Evolutionary conservation across 2,113 vertebrate genomes (phyloP), one percentile per base, ranked within the genome.

Genomic region (Anthoscopus minutus): DNA sequence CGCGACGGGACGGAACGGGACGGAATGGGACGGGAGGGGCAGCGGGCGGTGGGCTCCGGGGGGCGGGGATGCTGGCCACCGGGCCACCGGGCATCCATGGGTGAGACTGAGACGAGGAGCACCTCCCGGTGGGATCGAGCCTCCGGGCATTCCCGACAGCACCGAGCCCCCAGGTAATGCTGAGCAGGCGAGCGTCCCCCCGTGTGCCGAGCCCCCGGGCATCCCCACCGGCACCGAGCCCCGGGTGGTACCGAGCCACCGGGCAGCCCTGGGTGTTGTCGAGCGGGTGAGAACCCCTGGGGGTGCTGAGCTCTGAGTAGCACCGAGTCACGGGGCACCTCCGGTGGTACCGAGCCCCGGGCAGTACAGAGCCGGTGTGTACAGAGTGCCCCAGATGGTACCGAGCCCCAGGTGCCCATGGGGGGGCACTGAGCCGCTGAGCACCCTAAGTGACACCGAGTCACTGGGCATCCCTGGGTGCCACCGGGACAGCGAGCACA

Each of bases 311-410:
- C 21, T 67, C 37, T 18, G 61, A 31, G 82, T 0, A 22, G 44
- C 31, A 48, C 50, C 6, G 12, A 57, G 44, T 30, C 25, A 33
- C 10, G 2, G 31, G 50, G 44, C 38, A 47, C 31, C 51, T 20
- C 11, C 13, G 19, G 20, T n/a, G 73, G 86, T 28, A 19, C 60
- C 15, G 13, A 78, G 51, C 66, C 47, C 33, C 6, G 7, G 20
- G 47, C 15, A 6, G 13, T 3, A 6, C 35, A 10, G 20, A 72
- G 65, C 25, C 1, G 0, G 10, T 44, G 76, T n/a, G n/a, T n/a
- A n/a, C n/a, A n/a, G n/a, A 62, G 70, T 14, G 40, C 50, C n/a
- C 44, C 50, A 15, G 15, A 30, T 15, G 70, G 48, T 21, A 7
- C 54, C 2, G 7, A 83, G 45, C 30, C 27, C 21, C 1, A 1